Base-by-base conservation (phyloP, 2,113 vertebrate genomes). In the Anas platyrhynchos region DNA sequence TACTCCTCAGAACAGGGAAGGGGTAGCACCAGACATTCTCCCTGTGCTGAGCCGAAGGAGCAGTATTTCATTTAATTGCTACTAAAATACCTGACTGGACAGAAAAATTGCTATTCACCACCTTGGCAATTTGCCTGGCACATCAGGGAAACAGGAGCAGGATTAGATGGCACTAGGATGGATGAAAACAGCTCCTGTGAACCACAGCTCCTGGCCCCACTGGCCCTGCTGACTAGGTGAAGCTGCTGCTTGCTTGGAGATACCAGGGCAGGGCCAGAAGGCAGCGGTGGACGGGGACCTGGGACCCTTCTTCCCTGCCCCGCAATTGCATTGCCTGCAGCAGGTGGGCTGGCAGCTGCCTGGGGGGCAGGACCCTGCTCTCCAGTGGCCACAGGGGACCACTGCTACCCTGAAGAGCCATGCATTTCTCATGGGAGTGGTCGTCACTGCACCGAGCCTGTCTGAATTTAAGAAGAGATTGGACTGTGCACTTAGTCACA, bases 101-200 rank as follows among this genome's bases (percentile, higher is more conserved):
- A 82, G 59, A 91, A 90, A 81, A 79, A 38, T 43, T 22, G 13
- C 16, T 3, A 9, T 11, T 71, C 43, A 29, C 25, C 10, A 6
- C 32, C 9, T 17, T 78, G 80, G 61, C n/a, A 74, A 36, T 32
- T 22, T 6, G 7, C 27, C 31, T 54, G 73, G 48, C 6, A 3
- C 65, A 16, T 29, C 41, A 66, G 27, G 1, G 3, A 29, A 77
- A 59, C 41, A 32, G 74, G 26, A 77, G 36, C 25, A 26, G 63
- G 44, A 82, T 6, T 32, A 55, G 27, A 65, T 0, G 7, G n/a
- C 58, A 91, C 20, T 17, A 0, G 4, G 26, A 44, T 0, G 2
- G 44, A 22, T 66, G n/a, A 32, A 83, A 96, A 83, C 0, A 1
- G 26, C 25, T 77, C 66, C 4, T 15, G 59, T 32, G 83, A 96